Conservation (phyloP, 2,113 vertebrate genomes). For the Vulpes lagopus region DNA sequence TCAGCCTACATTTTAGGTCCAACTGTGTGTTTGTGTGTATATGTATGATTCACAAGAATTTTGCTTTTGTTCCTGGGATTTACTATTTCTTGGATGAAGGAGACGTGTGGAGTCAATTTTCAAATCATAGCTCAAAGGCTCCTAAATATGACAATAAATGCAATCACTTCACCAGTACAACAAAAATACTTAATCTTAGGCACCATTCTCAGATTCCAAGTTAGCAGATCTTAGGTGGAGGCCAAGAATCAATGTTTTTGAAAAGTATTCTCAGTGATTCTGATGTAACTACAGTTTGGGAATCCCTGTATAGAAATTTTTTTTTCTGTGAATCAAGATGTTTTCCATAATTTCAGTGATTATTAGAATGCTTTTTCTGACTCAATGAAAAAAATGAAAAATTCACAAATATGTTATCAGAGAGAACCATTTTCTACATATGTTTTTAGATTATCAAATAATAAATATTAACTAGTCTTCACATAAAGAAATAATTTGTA, state of each 20-base stretch:
- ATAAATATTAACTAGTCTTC: constrained; percentile 12
- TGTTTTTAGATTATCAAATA: constrained; percentile 2
- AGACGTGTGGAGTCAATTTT: background rate
- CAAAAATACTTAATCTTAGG: background rate
- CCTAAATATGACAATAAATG: constrained; percentile 18
- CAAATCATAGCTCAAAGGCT: background rate
- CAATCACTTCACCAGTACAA: background rate
- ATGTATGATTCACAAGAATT: background rate
- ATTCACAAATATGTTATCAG: constrained; percentile 4
- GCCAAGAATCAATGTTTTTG: background rate
- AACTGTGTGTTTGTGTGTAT: background rate
- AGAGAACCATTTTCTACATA: constrained; percentile 37
- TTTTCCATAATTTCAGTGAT: constrained; percentile 42
- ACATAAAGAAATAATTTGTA: background rate
- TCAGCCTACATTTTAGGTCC: background rate
- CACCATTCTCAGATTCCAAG: background rate
- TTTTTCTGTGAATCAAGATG: constrained; percentile 39
- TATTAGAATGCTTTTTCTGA: constrained; percentile 40
- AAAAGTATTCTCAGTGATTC: background rate
- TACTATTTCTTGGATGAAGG: background rate
- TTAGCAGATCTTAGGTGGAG: background rate
- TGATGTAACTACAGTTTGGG: background rate
- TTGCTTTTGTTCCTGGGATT: background rate
- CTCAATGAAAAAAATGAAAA: constrained; percentile 50
- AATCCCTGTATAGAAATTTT: background rate